phyloP scores from a whole-genome alignment of 2,797 vertebrate genomes.

The Mormyrus hasselquistii region DNA sequence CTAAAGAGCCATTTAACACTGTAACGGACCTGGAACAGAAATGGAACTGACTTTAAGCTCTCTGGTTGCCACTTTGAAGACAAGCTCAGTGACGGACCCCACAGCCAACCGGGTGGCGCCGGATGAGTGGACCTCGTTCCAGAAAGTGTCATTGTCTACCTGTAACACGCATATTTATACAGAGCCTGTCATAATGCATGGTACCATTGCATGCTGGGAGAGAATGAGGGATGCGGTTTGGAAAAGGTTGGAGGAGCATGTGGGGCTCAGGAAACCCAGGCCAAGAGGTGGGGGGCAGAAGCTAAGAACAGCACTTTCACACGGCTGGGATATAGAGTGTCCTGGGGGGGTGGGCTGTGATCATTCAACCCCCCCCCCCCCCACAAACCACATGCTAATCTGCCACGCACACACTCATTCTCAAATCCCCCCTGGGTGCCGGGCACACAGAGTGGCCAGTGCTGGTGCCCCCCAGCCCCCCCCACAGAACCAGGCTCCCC shows the following conservation, averaged over 20 bases:
- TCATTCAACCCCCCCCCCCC: neutral
- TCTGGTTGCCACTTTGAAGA: constrained; percentile 88
- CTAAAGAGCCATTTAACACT: neutral
- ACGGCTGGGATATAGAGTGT: constrained; percentile 36
- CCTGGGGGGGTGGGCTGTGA: neutral
- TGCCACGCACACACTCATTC: neutral
- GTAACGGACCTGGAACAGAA: neutral
- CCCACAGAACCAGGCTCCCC: neutral
- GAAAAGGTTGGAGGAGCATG: neutral
- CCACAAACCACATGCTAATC: neutral
- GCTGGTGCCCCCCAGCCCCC: neutral
- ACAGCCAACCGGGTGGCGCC: constrained; percentile 87
- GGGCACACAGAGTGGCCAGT: neutral
- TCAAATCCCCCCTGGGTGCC: neutral
- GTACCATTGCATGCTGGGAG: neutral
- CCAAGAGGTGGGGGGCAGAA: constrained; percentile 40
- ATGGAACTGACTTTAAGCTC: constrained; percentile 78
- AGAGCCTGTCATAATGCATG: constrained; percentile 2
- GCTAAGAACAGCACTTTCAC: constrained; percentile 31
- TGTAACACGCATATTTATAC: constrained; percentile 40
- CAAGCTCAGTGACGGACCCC: constrained; percentile 92
- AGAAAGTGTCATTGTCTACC: constrained; percentile 97
- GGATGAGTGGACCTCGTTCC: constrained; percentile 93
- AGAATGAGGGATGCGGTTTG: neutral
- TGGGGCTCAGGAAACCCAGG: constrained; percentile 7